Evolutionary conservation across 2,888 invertebrate species (phyloP), one percentile per base, ranked within the genome.

Genomic region (Rhamphomyia laevipes): DNA sequence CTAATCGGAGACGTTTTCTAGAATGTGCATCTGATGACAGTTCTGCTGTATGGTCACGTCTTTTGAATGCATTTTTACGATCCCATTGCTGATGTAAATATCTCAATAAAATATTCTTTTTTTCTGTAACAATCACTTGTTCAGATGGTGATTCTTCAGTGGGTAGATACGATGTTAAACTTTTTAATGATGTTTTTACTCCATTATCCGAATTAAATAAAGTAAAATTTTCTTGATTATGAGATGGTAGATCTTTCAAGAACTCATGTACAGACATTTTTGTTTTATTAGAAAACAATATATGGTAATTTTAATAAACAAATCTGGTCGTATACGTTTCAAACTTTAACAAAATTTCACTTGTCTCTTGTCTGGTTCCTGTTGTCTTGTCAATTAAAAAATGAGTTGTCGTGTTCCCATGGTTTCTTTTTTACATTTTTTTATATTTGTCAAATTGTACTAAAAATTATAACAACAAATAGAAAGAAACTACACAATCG

Each of bases 21-120:
- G 35, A 45, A 15, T 35, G 13, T 12, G 48, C 30, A 37, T 51
- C 51, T 10, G 44, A 38, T 12, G 18, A 31, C 6, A 43, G n/a
- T 11, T 50, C 51, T 4, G 42, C 16, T 3, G 31, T 17, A 27
- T 47, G 45, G 15, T 51, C 51, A 44, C 48, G 37, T 33, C 41
- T 45, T 42, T 51, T 51, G 10, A 47, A 45, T 4, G 48, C 45
- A 45, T 48, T 51, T 47, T 90, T 90, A 74, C 91, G 93, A 66
- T 94, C 93, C 90, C 92, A 94, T 71, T 92, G 91, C 63, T 93
- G 91, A 61, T 94, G 93, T 55, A 95, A 77, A 71, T 92, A 95
- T 73, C 94, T 82, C 62, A 95, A 72, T 51, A 95, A 75, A 62
- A 95, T 93, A 66, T 92, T 93, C 44, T 92, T 89, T 73, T 92